phyloP scores from a whole-genome alignment of 2,888 invertebrate species.

The Tetropium fuscum region DNA sequence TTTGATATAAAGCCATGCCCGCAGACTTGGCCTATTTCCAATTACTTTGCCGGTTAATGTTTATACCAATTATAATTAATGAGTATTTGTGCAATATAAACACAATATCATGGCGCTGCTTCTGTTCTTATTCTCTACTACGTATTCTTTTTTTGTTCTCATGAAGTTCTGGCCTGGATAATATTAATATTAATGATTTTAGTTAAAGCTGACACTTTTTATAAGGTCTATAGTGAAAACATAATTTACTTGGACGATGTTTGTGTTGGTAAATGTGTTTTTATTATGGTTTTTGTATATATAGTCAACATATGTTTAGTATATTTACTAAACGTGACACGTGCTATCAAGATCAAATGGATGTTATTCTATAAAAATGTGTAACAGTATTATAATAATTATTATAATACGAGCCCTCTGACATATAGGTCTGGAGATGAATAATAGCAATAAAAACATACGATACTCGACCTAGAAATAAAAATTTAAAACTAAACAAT shows the following conservation, averaged over 20 bases:
- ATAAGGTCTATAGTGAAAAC: neutral
- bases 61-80: slow-evolving; percentile 51
- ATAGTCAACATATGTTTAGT: too few relatives aligned
- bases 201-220: neutral
- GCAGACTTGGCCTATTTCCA: slow-evolving; percentile 50
- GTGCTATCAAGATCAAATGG: too few relatives aligned
- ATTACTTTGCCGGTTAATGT: slow-evolving; percentile 45
- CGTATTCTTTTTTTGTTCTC: slow-evolving; percentile 5
- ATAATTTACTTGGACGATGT: neutral
- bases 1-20: slow-evolving; percentile 52
- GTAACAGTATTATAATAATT: too few relatives aligned
- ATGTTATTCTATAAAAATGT: too few relatives aligned
- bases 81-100: slow-evolving; percentile 26
- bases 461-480: too few relatives aligned
- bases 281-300: too few relatives aligned
- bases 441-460: too few relatives aligned
- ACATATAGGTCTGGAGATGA: too few relatives aligned
- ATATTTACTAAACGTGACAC: too few relatives aligned
- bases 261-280: neutral
- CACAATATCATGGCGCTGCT: slow-evolving; percentile 2
- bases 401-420: too few relatives aligned
- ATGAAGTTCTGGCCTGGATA: neutral
- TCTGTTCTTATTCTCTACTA: neutral
- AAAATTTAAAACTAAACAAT: too few relatives aligned
- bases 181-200: slow-evolving; percentile 8